Conservation (phyloP, 2,888 invertebrate species). For the Crepidodera aurea region DNA sequence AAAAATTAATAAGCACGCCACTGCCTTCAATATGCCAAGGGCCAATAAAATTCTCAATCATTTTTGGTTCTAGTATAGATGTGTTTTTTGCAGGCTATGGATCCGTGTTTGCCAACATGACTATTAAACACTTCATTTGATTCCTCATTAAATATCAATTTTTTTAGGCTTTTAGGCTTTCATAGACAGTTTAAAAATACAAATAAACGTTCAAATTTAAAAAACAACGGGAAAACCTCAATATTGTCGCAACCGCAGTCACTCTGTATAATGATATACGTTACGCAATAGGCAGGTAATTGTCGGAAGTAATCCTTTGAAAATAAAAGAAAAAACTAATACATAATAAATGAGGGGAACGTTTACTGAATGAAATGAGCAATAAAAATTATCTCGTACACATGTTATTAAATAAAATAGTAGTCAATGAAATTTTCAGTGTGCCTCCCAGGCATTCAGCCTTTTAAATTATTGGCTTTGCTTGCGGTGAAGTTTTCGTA, state of each 20-base stretch:
- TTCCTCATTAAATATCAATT: no score
- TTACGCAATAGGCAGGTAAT: slow-evolving; percentile 4
- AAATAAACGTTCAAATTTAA: no score
- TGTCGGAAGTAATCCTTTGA: slow-evolving; percentile 13
- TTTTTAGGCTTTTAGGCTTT: no score
- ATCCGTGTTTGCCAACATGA: no score
- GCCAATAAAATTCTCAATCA: no score
- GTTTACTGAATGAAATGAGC: slow-evolving; percentile 24
- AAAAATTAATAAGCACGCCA: no score
- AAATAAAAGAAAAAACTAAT: slow-evolving; percentile 2
- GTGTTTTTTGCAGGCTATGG: no score
- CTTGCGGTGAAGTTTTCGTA: slow-evolving; percentile 30
- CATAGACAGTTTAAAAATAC: no score
- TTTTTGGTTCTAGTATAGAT: no score
- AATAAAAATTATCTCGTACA: slow-evolving; percentile 22
- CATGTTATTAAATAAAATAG: slow-evolving; percentile 32
- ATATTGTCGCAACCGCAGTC: not conserved
- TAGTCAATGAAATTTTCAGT: slow-evolving; percentile 40
- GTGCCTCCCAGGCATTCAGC: slow-evolving; percentile 40
- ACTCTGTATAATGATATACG: not conserved
- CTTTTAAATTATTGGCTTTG: slow-evolving; percentile 41
- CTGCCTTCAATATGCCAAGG: no score
- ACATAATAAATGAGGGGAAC: slow-evolving; percentile 14
- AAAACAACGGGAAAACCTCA: no score
- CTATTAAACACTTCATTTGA: no score